Base-by-base conservation (phyloP, 2,113 vertebrate genomes). In the Neogale vison region DNA sequence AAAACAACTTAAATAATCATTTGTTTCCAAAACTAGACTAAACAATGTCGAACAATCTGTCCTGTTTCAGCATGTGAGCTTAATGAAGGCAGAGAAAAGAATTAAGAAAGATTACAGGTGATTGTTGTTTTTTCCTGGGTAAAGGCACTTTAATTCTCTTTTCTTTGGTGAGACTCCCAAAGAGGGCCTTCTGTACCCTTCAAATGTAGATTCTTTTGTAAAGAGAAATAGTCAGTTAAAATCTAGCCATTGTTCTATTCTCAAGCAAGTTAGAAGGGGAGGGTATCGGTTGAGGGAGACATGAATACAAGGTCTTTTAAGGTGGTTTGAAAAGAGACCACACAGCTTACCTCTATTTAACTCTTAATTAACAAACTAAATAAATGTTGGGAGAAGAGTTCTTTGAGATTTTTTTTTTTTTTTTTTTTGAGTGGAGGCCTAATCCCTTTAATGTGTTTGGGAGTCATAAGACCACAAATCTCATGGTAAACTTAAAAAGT, bases 21-120 rank as follows among this genome's bases (percentile, higher is more conserved):
- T 97, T 91, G 26, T 88, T 94, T 87, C 61, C n/a, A 87, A 85
- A 88, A 59, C 1, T 81, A 93, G 88, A 57, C 2, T 85, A 85
- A 90, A 42, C 15, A 67, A 7, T 34, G 36, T 81, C 29, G 12
- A 80, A 80, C 77, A 77, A 90, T 87, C 50, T 24, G 61, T 85
- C 77, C 76, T 71, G 71, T 15, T 76, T 92, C 57, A 31, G 55
- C 4, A 21, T 55, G 39, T 84, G 69, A 84, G 13, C 65, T 80
- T 63, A 86, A 72, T 15, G 24, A 71, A 77, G 55, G 20, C 12
- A 57, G 92, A 89, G n/a, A 55, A 87, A 82, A 95, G 7, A 52
- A 57, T 83, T 47, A 65, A 84, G 52, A 55, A 61, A 88, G 55
- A 89, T 95, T 50, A 61, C 4, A n/a, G 4, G 20, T 61, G 50